phyloP scores from a whole-genome alignment of 2,113 vertebrate genomes.

The Mastomys coucha region DNA sequence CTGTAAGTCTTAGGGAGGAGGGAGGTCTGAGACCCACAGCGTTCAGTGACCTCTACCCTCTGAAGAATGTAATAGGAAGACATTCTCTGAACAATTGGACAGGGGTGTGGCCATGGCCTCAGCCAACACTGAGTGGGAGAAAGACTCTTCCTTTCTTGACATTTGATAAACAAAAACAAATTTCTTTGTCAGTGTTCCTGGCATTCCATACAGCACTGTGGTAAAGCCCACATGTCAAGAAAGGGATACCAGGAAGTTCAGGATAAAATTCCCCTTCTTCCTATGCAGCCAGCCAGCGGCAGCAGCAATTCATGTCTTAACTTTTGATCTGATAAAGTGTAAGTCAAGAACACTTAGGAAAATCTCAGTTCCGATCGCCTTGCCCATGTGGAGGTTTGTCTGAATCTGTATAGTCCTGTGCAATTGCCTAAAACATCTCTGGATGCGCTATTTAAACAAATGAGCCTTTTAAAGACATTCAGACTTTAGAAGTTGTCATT shows the following conservation, averaged over 20 bases:
- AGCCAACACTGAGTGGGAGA: not conserved
- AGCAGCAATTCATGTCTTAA: conserved; percentile 1
- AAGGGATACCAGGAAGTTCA: not conserved
- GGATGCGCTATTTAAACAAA: conserved; percentile 28
- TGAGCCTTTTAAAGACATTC: conserved; percentile 26
- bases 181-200: not conserved
- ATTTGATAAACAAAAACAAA: conserved; percentile 31
- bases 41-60: not conserved
- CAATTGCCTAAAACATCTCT: conserved; percentile 22
- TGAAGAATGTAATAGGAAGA: conserved; percentile 30
- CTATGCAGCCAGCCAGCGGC: not conserved
- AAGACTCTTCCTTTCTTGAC: not conserved
- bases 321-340: conserved; percentile 43
- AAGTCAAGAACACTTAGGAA: conserved; percentile 38
- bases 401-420: conserved; percentile 27
- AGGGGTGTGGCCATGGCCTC: not conserved
- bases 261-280: conserved; percentile 13
- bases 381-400: not conserved
- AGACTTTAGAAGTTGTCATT: not conserved
- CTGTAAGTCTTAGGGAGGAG: not conserved
- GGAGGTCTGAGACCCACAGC: not conserved
- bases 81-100: not conserved
- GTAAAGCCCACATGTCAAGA: not conserved
- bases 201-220: not conserved
- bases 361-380: not conserved